Conservation (phyloP, 2,888 invertebrate species). For the Diabrotica balteata region DNA sequence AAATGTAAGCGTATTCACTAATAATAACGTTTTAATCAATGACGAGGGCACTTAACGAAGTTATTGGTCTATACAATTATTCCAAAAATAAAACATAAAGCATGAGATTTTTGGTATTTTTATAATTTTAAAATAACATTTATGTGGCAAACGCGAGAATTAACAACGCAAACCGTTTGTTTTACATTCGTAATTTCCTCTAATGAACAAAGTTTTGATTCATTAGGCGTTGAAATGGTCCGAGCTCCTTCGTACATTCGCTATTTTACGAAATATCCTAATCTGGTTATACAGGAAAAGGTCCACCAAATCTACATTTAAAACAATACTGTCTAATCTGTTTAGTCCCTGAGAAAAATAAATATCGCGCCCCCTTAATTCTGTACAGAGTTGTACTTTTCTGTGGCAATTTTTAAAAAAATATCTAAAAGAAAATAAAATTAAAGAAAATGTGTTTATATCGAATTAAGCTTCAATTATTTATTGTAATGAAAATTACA, state of each 20-base stretch:
- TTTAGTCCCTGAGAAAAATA: slow-evolving; percentile 43
- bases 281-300: slow-evolving; percentile 31
- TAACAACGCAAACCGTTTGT: too few relatives aligned
- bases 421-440: not conserved
- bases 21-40: too few relatives aligned
- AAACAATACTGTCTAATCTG: slow-evolving; percentile 43
- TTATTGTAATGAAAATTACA: too few relatives aligned
- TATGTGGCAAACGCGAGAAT: too few relatives aligned
- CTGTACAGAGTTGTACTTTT: slow-evolving; percentile 4
- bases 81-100: too few relatives aligned
- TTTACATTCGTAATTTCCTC: slow-evolving; percentile 11
- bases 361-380: slow-evolving; percentile 39
- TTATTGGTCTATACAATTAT: too few relatives aligned
- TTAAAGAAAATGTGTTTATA: too few relatives aligned
- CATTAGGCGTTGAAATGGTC: slow-evolving; percentile 20
- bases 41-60: too few relatives aligned
- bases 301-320: slow-evolving; percentile 35
- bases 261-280: slow-evolving; percentile 29
- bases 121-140: too few relatives aligned
- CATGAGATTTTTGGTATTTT: too few relatives aligned
- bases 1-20: too few relatives aligned
- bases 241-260: not conserved
- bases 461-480: too few relatives aligned
- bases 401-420: not conserved
- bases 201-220: slow-evolving; percentile 23